Percentiles rank a stretch among this genome's conserved stretches.
Conservation (phyloP, 2,888 invertebrate genomes). For the Malthinus flaveolus region DNA sequence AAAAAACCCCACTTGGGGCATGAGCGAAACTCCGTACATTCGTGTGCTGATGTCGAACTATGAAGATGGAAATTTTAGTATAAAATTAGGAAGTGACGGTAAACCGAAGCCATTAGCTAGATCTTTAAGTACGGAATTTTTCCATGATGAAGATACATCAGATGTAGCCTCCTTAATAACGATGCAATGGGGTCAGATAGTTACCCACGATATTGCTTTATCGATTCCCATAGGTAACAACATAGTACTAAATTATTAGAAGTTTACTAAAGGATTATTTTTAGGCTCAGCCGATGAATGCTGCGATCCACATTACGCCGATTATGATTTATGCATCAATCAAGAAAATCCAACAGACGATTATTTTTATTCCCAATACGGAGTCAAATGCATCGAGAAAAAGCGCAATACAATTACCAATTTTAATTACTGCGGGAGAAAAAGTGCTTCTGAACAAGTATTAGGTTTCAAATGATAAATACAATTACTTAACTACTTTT, state of each 20-base stretch:
- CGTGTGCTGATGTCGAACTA: constrained; percentile 69
- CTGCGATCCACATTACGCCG: neutral
- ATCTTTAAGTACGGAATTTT: constrained; percentile 64
- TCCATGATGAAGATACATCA: constrained; percentile 62
- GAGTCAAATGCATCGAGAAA: constrained; percentile 70
- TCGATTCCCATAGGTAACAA: constrained; percentile 57
- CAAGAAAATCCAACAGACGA: constrained; percentile 64
- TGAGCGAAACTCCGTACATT: constrained; percentile 64
- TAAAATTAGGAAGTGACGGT: constrained; percentile 58
- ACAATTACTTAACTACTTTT: constrained; percentile 21
- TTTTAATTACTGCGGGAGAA: constrained; percentile 67
- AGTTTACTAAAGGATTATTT: neutral
- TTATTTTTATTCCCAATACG: constrained; percentile 61
- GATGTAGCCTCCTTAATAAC: constrained; percentile 69
- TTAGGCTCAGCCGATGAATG: neutral
- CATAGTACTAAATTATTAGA: neutral
- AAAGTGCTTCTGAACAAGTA: constrained; percentile 73
- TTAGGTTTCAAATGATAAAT: neutral
- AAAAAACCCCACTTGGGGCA: constrained; percentile 71
- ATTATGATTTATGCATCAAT: constrained; percentile 60
- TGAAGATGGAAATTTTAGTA: constrained; percentile 65
- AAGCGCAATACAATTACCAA: constrained; percentile 60
- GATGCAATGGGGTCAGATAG: constrained; percentile 81
- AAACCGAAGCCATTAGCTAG: constrained; percentile 67
- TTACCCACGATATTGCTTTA: constrained; percentile 74